Conservation (phyloP, 2,113 vertebrate genomes). For the Pollachius pollachius region DNA sequence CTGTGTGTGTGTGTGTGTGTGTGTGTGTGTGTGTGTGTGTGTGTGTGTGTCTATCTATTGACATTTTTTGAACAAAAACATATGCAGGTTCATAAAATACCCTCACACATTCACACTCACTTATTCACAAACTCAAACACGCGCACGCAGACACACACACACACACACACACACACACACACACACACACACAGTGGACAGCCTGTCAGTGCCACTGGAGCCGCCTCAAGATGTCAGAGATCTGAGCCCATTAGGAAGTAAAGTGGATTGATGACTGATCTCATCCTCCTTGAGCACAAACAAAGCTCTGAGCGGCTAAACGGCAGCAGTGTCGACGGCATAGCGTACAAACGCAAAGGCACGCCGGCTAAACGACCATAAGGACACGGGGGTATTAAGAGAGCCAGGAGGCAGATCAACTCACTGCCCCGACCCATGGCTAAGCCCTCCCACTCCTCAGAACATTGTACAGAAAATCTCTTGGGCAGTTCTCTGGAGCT, state of each 20-base stretch:
- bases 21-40: background rate
- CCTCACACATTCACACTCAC: slow-evolving; percentile 18
- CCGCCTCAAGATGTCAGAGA: slow-evolving; percentile 51
- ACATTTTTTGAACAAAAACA: slow-evolving; percentile 2
- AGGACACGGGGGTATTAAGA: slow-evolving; percentile 56
- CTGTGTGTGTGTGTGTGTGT: background rate
- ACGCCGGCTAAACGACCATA: slow-evolving; percentile 33
- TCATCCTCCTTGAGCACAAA: slow-evolving; percentile 51
- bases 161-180: slow-evolving; percentile 7
- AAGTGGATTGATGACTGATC: slow-evolving; percentile 58
- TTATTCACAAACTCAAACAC: background rate
- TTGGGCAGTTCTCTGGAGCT: slow-evolving; percentile 63
- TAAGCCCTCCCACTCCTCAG: slow-evolving; percentile 59
- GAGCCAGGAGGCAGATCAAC: slow-evolving; percentile 60
- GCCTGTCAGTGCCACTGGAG: slow-evolving; percentile 15
- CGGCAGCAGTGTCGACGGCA: slow-evolving; percentile 21
- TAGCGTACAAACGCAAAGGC: slow-evolving; percentile 40
- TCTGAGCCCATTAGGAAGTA: slow-evolving; percentile 48
- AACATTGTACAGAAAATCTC: slow-evolving; percentile 49
- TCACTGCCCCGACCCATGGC: slow-evolving; percentile 35
- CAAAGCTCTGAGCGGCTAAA: slow-evolving; percentile 45
- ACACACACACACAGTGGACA: slow-evolving; percentile 5
- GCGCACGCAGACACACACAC: slow-evolving; percentile 8
- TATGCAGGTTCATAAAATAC: slow-evolving; percentile 3
- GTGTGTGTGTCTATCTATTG: background rate